phyloP scores from a whole-genome alignment of 2,797 vertebrate species.

The Oophaga sylvatica region DNA sequence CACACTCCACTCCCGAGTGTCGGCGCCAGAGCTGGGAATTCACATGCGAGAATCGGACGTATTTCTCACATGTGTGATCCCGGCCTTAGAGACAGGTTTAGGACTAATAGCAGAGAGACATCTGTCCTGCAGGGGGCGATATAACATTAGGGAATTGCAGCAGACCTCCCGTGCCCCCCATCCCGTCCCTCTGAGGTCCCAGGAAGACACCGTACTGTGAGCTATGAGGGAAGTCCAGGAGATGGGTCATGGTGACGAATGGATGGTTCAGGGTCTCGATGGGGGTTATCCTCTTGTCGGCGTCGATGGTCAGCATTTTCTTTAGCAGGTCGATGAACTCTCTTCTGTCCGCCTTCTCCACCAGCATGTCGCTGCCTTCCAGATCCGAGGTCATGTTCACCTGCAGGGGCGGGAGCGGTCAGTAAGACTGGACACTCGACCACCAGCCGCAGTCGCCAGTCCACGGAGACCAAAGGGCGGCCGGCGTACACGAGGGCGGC shows the following conservation, averaged over 20 bases:
- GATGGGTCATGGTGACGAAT: conserved; percentile 96
- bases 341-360: conserved; percentile 95
- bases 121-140: background rate
- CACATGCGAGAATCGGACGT: no score
- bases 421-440: no score
- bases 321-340: conserved; percentile 98
- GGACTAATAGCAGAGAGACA: background rate
- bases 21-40: no score
- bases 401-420: conserved; percentile 68
- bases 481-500: no score
- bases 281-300: conserved; percentile 97
- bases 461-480: no score
- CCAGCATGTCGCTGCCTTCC: conserved; percentile 96
- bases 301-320: conserved; percentile 98
- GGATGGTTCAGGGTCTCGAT: conserved; percentile 98
- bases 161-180: background rate
- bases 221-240: conserved; percentile 97
- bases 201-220: conserved; percentile 82
- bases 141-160: background rate
- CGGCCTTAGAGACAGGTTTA: background rate
- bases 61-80: no score
- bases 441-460: no score
- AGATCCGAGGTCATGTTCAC: conserved; percentile 96
- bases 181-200: background rate
- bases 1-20: no score